These are phyloP conservation scores for Nemotelus pantherinus DNA, from an alignment of 2,888 invertebrate species.

Conservation along the genomic window DNA sequence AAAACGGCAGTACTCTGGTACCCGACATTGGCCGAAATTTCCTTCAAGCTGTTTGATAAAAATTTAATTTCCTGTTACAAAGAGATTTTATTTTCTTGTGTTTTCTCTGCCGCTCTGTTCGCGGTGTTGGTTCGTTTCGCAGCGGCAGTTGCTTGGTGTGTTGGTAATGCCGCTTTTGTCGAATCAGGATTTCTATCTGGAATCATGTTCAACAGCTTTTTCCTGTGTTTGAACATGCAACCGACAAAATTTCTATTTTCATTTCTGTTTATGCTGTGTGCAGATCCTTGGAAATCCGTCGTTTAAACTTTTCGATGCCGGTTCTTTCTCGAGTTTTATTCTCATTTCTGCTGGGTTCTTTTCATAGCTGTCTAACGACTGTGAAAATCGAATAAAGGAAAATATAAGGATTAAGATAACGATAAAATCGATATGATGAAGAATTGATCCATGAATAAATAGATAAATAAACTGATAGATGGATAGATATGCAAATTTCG, in stretches of 20 bases:
- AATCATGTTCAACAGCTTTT: constrained; percentile 37
- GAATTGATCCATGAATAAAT: no score
- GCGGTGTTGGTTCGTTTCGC: not conserved
- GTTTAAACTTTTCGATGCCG: not conserved
- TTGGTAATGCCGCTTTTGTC: not conserved
- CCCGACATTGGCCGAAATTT: constrained; percentile 38
- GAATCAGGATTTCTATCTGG: constrained; percentile 28
- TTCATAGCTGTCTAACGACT: not conserved
- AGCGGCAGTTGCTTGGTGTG: not conserved
- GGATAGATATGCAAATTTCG: no score
- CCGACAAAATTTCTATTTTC: constrained; percentile 7
- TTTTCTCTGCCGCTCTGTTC: constrained; percentile 39
- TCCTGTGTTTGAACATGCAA: constrained; percentile 37
- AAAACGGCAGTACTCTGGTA: not conserved
- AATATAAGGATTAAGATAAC: no score
- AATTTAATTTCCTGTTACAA: constrained; percentile 52
- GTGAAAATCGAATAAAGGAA: not conserved
- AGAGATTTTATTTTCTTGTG: constrained; percentile 46
- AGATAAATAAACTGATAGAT: no score
- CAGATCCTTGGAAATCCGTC: no score
- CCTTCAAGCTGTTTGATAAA: constrained; percentile 50
- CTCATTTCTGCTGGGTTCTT: not conserved
- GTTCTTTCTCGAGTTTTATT: not conserved
- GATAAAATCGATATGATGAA: no score
- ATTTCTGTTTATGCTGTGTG: not conserved